Conservation (phyloP, 2,888 invertebrate genomes). For the Callimorpha dominula region DNA sequence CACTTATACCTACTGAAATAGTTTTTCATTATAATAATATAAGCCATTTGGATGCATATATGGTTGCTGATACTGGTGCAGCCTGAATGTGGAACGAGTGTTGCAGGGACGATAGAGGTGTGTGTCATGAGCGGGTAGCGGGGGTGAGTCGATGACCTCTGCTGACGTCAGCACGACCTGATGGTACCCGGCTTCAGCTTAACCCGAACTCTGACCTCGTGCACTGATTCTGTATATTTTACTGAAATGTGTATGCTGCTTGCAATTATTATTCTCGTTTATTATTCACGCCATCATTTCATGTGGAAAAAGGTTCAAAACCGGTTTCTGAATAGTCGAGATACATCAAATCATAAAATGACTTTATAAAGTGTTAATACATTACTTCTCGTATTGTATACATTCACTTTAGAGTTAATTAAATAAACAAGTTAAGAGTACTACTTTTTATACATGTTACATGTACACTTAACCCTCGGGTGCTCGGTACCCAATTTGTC, state of each 20-base stretch:
- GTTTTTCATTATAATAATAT: conserved; percentile 26
- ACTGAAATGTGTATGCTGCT: conserved; percentile 38
- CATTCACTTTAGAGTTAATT: not conserved
- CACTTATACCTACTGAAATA: too few species aligned
- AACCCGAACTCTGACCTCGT: conserved; percentile 81
- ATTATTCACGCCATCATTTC: not conserved
- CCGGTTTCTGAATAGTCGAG: conserved; percentile 5
- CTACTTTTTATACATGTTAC: not conserved
- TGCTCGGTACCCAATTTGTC: not conserved
- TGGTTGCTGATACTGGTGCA: conserved; percentile 56
- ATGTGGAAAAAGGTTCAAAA: conserved; percentile 11
- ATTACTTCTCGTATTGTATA: not conserved
- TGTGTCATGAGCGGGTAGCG: conserved; percentile 55
- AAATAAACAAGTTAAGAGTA: not conserved
- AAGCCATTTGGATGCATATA: conserved; percentile 40
- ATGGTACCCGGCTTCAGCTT: conserved; percentile 83
- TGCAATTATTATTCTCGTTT: conserved; percentile 26
- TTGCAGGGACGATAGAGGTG: conserved; percentile 45
- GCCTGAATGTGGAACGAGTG: conserved; percentile 69
- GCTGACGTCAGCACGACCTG: conserved; percentile 87
- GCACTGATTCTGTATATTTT: conserved; percentile 55
- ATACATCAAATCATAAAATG: conserved; percentile 15
- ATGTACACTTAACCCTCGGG: not conserved
- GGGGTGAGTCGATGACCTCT: conserved; percentile 71
- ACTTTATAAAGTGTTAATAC: conserved; percentile 8